Evolutionary conservation across 2,888 invertebrate genomes (phyloP).

Genomic region (Drosophila macrospina): DNA sequence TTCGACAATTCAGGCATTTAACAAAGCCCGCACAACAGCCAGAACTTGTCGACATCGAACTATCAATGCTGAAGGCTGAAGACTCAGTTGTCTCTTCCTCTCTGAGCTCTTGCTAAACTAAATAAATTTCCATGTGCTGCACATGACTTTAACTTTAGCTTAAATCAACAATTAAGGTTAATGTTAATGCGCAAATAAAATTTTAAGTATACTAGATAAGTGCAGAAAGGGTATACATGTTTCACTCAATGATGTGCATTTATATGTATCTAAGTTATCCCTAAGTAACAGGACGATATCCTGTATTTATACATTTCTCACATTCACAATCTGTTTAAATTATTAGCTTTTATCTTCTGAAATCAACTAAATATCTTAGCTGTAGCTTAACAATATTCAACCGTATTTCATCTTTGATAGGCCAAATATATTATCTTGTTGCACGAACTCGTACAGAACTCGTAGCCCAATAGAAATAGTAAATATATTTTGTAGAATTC

Average conservation of each 20-base stretch:
- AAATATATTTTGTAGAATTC: background rate
- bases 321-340: no score
- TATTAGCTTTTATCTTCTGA: no score
- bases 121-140: background rate
- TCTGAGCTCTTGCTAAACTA: background rate
- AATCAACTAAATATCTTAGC: no score
- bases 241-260: no score
- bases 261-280: no score
- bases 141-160: no score
- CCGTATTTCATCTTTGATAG: background rate
- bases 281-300: no score
- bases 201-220: background rate
- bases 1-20: constrained; percentile 11
- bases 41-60: constrained; percentile 49
- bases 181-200: background rate
- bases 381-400: background rate
- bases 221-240: background rate
- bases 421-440: background rate
- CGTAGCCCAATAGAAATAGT: background rate
- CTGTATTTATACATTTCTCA: no score
- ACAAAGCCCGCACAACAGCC: constrained; percentile 29
- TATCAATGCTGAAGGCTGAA: constrained; percentile 1
- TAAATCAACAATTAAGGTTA: background rate
- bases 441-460: background rate
- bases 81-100: background rate